Evolutionary conservation across 2,113 vertebrate species (phyloP).

Genomic region (Saccopteryx leptura): DNA sequence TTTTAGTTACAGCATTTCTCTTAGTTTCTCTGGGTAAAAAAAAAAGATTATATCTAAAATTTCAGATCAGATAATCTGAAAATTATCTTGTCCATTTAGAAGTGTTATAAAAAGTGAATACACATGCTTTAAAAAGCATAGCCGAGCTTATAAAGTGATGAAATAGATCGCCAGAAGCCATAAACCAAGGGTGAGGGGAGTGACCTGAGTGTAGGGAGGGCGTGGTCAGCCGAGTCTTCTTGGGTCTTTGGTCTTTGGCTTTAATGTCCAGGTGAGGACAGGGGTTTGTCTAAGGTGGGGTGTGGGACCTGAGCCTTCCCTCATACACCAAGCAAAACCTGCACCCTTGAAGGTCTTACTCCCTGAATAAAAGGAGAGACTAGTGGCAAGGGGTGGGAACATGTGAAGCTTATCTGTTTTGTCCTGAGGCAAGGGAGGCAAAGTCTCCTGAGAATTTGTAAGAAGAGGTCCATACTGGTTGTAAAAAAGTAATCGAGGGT

Average conservation of each 20-base stretch:
- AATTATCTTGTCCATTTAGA: not conserved
- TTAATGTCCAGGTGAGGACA: not conserved
- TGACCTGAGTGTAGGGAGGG: not conserved
- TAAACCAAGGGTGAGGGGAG: not conserved
- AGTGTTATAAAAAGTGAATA: constrained; percentile 11
- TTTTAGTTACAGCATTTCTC: constrained; percentile 30
- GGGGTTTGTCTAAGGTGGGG: not conserved
- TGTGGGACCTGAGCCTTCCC: not conserved
- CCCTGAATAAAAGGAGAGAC: not conserved
- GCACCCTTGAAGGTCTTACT: not conserved
- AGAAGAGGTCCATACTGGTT: not conserved
- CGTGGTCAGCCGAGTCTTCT: not conserved
- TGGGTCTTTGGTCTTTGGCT: not conserved
- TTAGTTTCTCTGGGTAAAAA: constrained; percentile 46
- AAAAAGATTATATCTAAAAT: not conserved
- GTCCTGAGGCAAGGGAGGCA: not conserved
- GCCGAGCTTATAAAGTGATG: not conserved
- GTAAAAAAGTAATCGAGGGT: not conserved
- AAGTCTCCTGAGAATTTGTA: not conserved
- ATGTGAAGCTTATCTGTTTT: not conserved
- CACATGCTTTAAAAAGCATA: not conserved
- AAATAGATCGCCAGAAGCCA: not conserved
- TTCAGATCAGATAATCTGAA: constrained; percentile 32
- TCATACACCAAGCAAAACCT: not conserved
- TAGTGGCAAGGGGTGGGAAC: not conserved